Conservation (phyloP, 2,797 vertebrate species). For the Coranthus polyacanthus region DNA sequence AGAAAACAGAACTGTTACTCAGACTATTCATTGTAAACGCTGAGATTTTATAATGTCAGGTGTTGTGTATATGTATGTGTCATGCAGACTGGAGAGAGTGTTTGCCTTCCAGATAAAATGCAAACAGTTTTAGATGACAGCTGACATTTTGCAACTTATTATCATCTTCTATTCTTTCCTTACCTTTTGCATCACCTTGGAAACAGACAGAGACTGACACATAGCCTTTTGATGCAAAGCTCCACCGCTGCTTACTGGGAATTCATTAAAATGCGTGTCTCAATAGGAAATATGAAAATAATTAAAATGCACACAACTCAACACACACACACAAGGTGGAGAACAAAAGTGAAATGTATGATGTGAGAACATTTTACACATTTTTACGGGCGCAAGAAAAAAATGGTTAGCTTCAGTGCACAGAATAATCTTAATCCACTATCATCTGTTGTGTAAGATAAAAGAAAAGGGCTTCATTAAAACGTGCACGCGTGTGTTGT, state of each 20-base stretch:
- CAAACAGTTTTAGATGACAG: slow-evolving; percentile 23
- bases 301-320: no score
- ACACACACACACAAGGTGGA: no score
- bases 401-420: not conserved
- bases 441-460: not conserved
- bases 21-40: not conserved
- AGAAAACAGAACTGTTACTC: no score
- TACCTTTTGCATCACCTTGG: slow-evolving; percentile 38
- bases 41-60: not conserved
- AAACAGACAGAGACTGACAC: no score
- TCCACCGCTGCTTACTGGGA: not conserved
- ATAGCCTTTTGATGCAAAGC: slow-evolving; percentile 21
- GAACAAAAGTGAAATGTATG: no score
- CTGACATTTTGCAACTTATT: slow-evolving; percentile 50
- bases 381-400: no score
- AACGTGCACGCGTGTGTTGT: not conserved
- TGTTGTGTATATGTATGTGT: not conserved
- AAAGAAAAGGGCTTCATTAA: not conserved
- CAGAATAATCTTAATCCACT: not conserved
- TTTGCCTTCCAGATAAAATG: slow-evolving; percentile 9
- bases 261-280: slow-evolving; percentile 7
- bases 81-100: not conserved
- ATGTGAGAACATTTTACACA: no score
- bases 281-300: not conserved
- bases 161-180: slow-evolving; percentile 12